Evolutionary conservation across 2,797 vertebrate species (phyloP), one percentile per base, ranked within the genome.

Genomic region (Agapornis canus): DNA sequence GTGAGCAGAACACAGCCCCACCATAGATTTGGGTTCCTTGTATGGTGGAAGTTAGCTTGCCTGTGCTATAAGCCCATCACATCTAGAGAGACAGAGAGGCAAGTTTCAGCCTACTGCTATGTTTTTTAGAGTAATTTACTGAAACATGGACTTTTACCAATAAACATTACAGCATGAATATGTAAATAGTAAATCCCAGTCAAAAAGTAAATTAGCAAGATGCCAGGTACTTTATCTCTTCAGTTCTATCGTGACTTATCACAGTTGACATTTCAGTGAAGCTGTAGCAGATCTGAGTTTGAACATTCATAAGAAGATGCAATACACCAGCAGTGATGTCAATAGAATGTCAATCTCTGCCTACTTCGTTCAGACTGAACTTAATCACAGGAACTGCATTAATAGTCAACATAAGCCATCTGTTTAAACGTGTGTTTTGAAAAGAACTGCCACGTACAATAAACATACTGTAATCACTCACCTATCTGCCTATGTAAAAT

Each of bases 321-420:
- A 89, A 89, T 95, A 68, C 35, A 71, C 47, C 66, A 77, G 86
- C 63, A 79, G 75, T 95, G 93, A 95, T 96, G 93, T 95, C 95
- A 94, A 23, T 69, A 87, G 72, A 90, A 82, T 82, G 72, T 79
- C 87, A 84, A 54, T 35, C 78, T 69, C 79, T 48, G 45, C 87
- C 92, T 72, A 61, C 88, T 95, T 90, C 1, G 3, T 63, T 91
- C 91, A 65, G 76, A 45, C 59, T 90, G 92, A 88, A 89, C 77
- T 92, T 94, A 91, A 95, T 96, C 93, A 96, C 93, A 95, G 94
- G 94, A 95, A 92, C 90, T 89, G 89, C 93, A 92, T 96, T 95
- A 97, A 96, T 96, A 96, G 94, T 92, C 96, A 96, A 96, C 82
- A 89, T 37, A 81, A 94, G 92, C 96, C 96, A 96, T 96, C 96